Conservation (phyloP, 2,888 invertebrate species). For the Aspidiotus destructor region DNA sequence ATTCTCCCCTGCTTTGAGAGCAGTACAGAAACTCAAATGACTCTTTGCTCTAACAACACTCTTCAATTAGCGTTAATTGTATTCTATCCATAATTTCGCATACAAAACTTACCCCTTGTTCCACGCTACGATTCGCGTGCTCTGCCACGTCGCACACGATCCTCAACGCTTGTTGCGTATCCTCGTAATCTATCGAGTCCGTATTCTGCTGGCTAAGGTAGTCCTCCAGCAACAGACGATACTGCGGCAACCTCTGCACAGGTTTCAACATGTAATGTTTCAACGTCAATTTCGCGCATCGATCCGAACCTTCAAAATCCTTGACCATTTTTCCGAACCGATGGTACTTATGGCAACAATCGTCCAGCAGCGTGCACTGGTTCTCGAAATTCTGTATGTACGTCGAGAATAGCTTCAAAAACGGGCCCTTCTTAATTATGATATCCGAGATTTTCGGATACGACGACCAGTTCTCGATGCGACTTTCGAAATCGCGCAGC, state of each 20-base stretch:
- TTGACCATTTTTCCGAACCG: constrained; percentile 45
- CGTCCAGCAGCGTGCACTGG: constrained; percentile 45
- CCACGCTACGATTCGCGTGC: constrained; percentile 50
- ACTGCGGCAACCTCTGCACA: constrained; percentile 58
- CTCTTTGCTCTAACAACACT: no score
- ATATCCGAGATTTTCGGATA: constrained; percentile 47
- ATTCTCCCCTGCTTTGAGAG: no score
- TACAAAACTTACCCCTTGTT: constrained; percentile 45
- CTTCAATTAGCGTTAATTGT: no score
- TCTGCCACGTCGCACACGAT: constrained; percentile 51
- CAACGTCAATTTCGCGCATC: constrained; percentile 48
- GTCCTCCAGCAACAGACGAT: constrained; percentile 52
- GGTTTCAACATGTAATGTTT: constrained; percentile 59
- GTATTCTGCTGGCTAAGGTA: constrained; percentile 49
- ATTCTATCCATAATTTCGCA: background rate
- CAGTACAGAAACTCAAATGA: no score
- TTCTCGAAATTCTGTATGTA: constrained; percentile 49
- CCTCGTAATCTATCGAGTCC: constrained; percentile 49
- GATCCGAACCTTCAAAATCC: constrained; percentile 45
- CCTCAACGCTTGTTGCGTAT: constrained; percentile 49
- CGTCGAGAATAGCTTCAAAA: constrained; percentile 49
- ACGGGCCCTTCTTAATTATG: constrained; percentile 51
- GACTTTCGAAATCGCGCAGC: constrained; percentile 45
- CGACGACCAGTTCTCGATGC: constrained; percentile 46
- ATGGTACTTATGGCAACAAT: constrained; percentile 45